A percentile compares a stretch with the other conserved stretches of the same genome.
phyloP scores from a whole-genome alignment of 1,140 invertebrate genomes.

The Brachionus asplanchnoidis region DNA sequence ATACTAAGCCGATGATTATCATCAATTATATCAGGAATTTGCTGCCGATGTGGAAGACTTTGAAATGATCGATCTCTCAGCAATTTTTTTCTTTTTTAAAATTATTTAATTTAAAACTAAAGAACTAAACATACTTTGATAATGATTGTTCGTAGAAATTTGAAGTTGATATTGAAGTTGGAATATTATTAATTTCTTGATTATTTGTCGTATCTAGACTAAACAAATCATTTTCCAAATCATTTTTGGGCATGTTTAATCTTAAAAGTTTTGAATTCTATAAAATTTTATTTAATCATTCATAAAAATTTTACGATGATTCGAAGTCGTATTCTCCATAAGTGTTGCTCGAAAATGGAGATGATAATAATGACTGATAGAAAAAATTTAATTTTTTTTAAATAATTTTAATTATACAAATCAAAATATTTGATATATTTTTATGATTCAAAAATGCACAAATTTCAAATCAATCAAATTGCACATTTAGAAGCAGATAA shows the following conservation, averaged over 20 bases:
- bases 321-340: constrained; percentile 18
- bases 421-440: no score
- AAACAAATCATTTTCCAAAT: background rate
- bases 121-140: background rate
- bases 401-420: background rate
- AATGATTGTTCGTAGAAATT: background rate
- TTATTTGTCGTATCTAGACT: background rate
- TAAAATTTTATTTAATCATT: background rate
- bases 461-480: no score
- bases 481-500: background rate
- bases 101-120: background rate
- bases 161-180: background rate
- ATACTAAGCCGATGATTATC: background rate
- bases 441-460: no score
- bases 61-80: background rate
- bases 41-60: background rate
- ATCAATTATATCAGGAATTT: background rate
- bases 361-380: background rate
- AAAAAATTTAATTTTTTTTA: background rate
- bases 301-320: background rate
- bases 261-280: background rate
- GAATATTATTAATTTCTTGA: background rate
- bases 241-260: background rate
- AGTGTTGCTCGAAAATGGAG: background rate
- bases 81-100: background rate